Base-by-base conservation (phyloP, 1,140 invertebrate genomes). In the Microplitis demolitor region DNA sequence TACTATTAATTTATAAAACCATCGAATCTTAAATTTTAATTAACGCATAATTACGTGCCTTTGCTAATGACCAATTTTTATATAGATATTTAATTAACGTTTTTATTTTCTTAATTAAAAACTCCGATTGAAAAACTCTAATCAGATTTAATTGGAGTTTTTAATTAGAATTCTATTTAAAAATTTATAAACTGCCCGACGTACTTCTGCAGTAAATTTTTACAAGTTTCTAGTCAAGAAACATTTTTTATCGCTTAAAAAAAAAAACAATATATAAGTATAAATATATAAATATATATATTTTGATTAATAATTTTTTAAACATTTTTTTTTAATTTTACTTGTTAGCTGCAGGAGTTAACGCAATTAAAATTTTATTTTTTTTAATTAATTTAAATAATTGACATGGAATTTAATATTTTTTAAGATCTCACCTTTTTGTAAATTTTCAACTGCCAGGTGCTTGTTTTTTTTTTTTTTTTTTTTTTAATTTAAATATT, bases 181-280 rank as follows among this genome's bases (percentile, higher is more conserved):
- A 39, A 56, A 68, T 14, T 54, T 69, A 67, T 61, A 76, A 76
- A 83, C 80, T 85, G 78, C 83, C 83, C 82, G 33, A 76, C 75
- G 71, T 84, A 85, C 84, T 86, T 81, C 82, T 83, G 82, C 80
- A 82, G 83, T 79, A 85, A 77, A 78, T 83, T 76, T 77, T 81
- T 80, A 76, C 80, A 84, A 84, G 81, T 85, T 85, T 86, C 85
- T 86, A 86, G 85, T 86, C 85, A 86, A 83, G 84, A 86, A 84
- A 82, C 75, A 73, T 81, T 77, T 75, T 62, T 61, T 51, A 35
- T 58, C 58, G 78, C 77, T 66, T 73, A 74, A 68, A 74, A 69
- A 71, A 73, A 68, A 58, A 56, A 67, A 51, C 50, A 67, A 70
- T 64, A 8, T 66, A 71, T 76, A 76, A 56, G 64, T 54, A 61